Percentiles rank a stretch among this genome's conserved stretches.
phyloP scores from a whole-genome alignment of 2,888 invertebrate genomes.

The Diogma glabrata region DNA sequence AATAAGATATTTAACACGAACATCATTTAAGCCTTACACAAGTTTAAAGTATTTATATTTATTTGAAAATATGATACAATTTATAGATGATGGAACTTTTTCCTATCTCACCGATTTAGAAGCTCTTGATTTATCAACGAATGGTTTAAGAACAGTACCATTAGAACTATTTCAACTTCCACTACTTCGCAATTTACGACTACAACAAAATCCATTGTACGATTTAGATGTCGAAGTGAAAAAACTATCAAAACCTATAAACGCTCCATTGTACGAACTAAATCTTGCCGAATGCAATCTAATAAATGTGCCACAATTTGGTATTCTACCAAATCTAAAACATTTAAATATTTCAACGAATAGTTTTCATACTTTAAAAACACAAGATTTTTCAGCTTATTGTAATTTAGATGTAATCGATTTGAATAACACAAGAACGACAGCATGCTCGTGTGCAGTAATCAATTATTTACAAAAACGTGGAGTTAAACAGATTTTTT shows the following conservation, averaged over 20 bases:
- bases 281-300: conserved; percentile 43
- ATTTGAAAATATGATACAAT: conserved; percentile 10
- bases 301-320: conserved; percentile 40
- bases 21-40: conserved; percentile 6
- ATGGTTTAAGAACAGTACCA: conserved; percentile 10
- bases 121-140: conserved; percentile 12
- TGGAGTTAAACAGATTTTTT: background rate
- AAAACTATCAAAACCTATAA: conserved; percentile 38
- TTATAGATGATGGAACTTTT: conserved; percentile 12
- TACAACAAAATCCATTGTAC: conserved; percentile 40
- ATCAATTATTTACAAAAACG: conserved; percentile 2
- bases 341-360: conserved; percentile 46
- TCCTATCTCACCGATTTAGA: conserved; percentile 9
- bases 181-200: conserved; percentile 41
- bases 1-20: conserved; percentile 7
- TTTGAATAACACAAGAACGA: conserved; percentile 18
- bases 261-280: conserved; percentile 39
- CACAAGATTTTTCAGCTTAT: conserved; percentile 41
- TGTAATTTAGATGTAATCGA: conserved; percentile 44
- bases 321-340: conserved; percentile 38
- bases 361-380: conserved; percentile 33
- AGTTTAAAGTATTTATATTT: conserved; percentile 11
- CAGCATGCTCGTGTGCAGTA: conserved; percentile 11
- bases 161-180: conserved; percentile 35
- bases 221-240: conserved; percentile 34